These are phyloP conservation scores for Drosophila siamana DNA, from an alignment of 2,888 invertebrate genomes.

Conservation along the genomic window DNA sequence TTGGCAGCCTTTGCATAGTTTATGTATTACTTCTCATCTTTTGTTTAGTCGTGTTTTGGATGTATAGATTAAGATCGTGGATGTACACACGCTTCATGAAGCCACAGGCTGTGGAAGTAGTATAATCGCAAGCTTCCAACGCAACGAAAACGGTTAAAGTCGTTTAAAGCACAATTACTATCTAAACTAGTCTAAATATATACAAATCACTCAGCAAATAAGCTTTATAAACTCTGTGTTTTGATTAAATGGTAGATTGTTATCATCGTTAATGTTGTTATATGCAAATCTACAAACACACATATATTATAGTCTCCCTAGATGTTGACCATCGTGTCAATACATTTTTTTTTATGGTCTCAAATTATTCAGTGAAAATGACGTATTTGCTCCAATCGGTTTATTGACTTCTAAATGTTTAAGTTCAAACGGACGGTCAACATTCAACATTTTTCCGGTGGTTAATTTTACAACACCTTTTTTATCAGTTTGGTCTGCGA, in stretches of 20 bases:
- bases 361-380: not conserved
- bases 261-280: not conserved
- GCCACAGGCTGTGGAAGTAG: not conserved
- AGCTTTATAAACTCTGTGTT: not conserved
- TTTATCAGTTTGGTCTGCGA: not conserved
- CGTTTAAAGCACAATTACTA: constrained; percentile 12
- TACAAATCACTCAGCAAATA: not conserved
- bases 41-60: constrained; percentile 66
- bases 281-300: too few relatives aligned
- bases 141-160: constrained; percentile 1
- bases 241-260: not conserved
- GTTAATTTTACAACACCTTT: not conserved
- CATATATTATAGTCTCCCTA: not conserved
- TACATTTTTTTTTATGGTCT: not conserved
- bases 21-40: constrained; percentile 60
- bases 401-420: not conserved
- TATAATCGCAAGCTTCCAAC: constrained; percentile 4
- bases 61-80: constrained; percentile 49
- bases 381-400: not conserved
- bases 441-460: not conserved
- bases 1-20: constrained; percentile 64
- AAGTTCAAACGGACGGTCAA: not conserved
- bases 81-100: constrained; percentile 36
- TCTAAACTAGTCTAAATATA: not conserved
- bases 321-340: too few relatives aligned